Base-by-base conservation (phyloP, 2,888 invertebrate genomes). In the Rhamnusium bicolor region DNA sequence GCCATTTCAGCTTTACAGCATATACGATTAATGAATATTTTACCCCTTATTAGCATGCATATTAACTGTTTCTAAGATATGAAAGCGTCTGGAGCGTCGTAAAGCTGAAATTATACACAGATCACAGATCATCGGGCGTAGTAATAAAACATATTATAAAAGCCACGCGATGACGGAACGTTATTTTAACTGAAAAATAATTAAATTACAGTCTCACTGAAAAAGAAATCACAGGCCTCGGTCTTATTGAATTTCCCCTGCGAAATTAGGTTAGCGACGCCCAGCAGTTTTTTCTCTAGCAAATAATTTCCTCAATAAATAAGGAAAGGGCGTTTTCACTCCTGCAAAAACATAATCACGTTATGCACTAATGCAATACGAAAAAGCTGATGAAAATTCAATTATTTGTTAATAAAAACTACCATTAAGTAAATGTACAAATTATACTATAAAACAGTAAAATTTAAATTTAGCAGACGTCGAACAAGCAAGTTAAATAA, bases 1-100 rank as follows among this genome's bases (percentile, higher is more conserved):
- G 51, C 58, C 32, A 16, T 18, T 10, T 40, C 58, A 60, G 18
- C 8, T 32, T 32, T 16, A 19, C 27, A 2, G 61, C 29, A 70
- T 58, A 67, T 70, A 61, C 70, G 73, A 70, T 73, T 67, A 73
- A 71, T 67, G 56, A 68, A 62, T 27, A 27, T 32, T 67, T 71
- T 63, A 67, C 32, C 56, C 58, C 67, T 62, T 63, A 70, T 73
- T 71, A 68, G 53, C 71, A 70, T 63, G 47, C 69, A 58, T 66
- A 65, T 71, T 63, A 67, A 70, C 67, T 58, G 32, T 58, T 29
- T 29, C 29, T 18, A 8, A 2, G 29, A 29, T 29, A 32, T 16
- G 29, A 14, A 16, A 58, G 14, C 1, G 6, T 27, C 29, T 27
- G n/a, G 8, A 58, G 58, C 29, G 27, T 16, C 58, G 51, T 18